A percentile compares a stretch with the other conserved stretches of the same genome.
Evolutionary conservation across 2,797 vertebrate species (phyloP).

Genomic region (Periparus ater): DNA sequence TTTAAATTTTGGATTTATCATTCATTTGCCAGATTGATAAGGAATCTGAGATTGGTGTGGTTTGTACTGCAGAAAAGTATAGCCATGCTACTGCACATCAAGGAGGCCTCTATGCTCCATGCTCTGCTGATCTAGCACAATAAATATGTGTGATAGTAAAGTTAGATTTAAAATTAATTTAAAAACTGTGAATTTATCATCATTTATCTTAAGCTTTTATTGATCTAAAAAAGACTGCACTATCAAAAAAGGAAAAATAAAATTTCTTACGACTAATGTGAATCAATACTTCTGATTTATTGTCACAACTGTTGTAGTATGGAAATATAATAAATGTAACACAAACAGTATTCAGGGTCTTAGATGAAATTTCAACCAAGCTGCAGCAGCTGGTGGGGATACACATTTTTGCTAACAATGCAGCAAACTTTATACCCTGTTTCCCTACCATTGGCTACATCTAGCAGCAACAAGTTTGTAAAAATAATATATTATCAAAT

Average conservation of each 20-base stretch:
- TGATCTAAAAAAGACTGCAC: background rate
- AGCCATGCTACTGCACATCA: background rate
- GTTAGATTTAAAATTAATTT: background rate
- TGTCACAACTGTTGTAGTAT: background rate
- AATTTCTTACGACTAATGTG: background rate
- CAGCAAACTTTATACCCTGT: background rate
- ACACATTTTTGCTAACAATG: background rate
- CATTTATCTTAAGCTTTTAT: background rate
- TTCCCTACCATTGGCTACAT: background rate
- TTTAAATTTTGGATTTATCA: background rate
- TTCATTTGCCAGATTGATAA: background rate
- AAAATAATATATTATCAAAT: background rate
- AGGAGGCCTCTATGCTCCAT: background rate
- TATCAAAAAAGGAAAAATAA: background rate
- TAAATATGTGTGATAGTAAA: background rate
- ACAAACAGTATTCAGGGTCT: background rate
- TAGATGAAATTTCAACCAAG: background rate
- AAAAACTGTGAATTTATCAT: background rate
- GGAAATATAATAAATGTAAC: background rate
- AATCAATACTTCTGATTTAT: background rate
- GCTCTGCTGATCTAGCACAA: background rate
- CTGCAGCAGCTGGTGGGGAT: background rate
- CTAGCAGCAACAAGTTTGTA: background rate
- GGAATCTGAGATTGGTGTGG: background rate
- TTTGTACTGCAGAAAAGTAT: background rate